These are phyloP conservation scores for Saxidomus purpurata DNA, from an alignment of 1,140 invertebrate genomes.

Conservation along the genomic window DNA sequence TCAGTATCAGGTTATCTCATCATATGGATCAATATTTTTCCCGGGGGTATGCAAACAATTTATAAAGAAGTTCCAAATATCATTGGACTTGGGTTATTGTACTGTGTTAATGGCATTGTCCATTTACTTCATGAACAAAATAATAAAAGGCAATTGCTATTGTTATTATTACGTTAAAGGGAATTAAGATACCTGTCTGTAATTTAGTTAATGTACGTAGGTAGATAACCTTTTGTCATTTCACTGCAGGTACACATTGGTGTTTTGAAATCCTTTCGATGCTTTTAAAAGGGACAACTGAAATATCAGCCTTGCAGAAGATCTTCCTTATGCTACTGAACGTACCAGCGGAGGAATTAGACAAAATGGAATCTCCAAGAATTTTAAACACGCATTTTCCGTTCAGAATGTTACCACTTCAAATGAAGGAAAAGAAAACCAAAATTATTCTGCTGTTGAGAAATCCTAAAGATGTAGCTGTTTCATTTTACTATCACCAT, in stretches of 20 bases:
- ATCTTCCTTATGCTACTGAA: slow-evolving; percentile 67
- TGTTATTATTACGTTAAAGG: no score
- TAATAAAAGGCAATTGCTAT: no score
- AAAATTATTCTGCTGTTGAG: slow-evolving; percentile 72
- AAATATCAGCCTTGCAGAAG: slow-evolving; percentile 57
- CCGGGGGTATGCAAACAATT: no score
- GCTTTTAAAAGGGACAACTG: slow-evolving; percentile 64
- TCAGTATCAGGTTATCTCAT: no score
- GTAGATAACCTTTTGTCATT: no score
- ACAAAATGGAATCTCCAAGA: slow-evolving; percentile 62
- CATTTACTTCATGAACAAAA: no score
- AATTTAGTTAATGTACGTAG: no score
- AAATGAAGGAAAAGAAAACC: slow-evolving; percentile 62
- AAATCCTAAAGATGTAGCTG: slow-evolving; percentile 76
- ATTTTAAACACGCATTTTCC: slow-evolving; percentile 73
- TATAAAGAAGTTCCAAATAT: no score
- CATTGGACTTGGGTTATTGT: no score
- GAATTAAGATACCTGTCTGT: no score
- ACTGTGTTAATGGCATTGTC: no score
- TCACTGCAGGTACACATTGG: slow-evolving; percentile 74
- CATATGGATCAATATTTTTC: no score
- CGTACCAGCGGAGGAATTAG: slow-evolving; percentile 59
- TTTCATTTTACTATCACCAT: slow-evolving; percentile 72
- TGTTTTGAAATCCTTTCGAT: slow-evolving; percentile 72
- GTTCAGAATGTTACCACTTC: slow-evolving; percentile 51